A percentile compares a stretch with the other conserved stretches of the same genome.
Evolutionary conservation across 2,797 vertebrate genomes (phyloP).

Genomic region (Paguma larvata): DNA sequence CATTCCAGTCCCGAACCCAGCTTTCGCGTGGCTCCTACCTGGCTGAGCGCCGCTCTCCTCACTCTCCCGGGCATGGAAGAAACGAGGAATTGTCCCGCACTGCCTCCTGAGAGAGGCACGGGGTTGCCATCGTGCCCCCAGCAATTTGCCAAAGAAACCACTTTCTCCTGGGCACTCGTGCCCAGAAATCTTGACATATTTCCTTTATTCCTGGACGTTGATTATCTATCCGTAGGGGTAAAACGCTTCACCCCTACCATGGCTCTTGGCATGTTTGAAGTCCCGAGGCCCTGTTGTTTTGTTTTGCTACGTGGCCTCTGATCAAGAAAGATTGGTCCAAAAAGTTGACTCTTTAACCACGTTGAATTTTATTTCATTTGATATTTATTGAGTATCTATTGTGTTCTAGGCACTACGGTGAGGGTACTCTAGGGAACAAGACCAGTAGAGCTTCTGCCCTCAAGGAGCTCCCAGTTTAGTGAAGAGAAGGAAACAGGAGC

Average conservation of each 20-base stretch:
- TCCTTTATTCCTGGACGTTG: neutral
- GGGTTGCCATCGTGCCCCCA: neutral
- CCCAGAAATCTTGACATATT: neutral
- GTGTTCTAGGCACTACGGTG: neutral
- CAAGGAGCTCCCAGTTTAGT: neutral
- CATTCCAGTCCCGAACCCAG: neutral
- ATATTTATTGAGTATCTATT: neutral
- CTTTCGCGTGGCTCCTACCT: neutral
- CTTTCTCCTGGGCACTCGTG: neutral
- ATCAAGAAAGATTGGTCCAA: neutral
- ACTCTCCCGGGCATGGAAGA: neutral
- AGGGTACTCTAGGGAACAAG: neutral
- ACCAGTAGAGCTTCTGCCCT: neutral
- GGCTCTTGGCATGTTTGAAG: neutral
- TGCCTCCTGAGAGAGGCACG: neutral
- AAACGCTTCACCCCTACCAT: neutral
- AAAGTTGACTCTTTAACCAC: neutral
- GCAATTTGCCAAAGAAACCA: neutral
- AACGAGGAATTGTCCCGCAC: neutral
- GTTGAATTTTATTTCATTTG: neutral
- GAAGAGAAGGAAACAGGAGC: constrained; percentile 1
- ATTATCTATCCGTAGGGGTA: neutral
- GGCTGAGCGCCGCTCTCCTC: neutral
- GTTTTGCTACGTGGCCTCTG: neutral
- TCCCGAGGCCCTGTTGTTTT: neutral